These are phyloP conservation scores for Chionis minor DNA, from an alignment of 2,113 vertebrate species.

Conservation along the genomic window DNA sequence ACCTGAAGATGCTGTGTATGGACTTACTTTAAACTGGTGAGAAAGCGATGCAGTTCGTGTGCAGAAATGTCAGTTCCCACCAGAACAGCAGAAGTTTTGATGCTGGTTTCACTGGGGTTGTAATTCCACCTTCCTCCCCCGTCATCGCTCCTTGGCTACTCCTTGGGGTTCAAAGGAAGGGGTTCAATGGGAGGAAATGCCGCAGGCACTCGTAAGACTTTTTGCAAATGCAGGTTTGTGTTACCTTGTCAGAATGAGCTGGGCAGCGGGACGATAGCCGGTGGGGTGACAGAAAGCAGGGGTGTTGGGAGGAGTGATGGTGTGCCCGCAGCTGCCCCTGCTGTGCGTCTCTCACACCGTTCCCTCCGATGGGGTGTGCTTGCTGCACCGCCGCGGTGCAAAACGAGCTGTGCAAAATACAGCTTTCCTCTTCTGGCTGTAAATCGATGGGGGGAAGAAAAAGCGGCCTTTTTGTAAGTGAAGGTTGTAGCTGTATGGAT, in stretches of 20 bases:
- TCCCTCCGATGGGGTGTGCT: not conserved
- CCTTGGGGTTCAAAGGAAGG: not conserved
- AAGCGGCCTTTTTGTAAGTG: not conserved
- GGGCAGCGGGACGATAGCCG: not conserved
- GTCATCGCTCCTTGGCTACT: not conserved
- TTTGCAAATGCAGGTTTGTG: not conserved
- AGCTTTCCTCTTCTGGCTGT: not conserved
- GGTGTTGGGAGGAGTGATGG: not conserved
- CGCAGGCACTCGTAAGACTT: not conserved
- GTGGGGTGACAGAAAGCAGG: not conserved
- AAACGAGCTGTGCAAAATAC: not conserved
- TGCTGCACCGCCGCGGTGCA: accelerated
- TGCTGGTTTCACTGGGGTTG: not conserved
- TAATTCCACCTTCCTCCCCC: not conserved
- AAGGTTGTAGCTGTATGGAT: not conserved
- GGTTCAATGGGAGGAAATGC: not conserved
- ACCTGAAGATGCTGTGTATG: not conserved
- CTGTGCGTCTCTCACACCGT: not conserved
- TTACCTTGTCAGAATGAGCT: not conserved
- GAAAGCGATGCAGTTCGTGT: not conserved
- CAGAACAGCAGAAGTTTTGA: not conserved
- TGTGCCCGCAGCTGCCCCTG: not conserved
- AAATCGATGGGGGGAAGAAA: too few species aligned
- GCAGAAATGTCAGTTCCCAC: not conserved
- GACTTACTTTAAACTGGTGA: not conserved